phyloP scores from a whole-genome alignment of 2,888 invertebrate species.

The Danaus chrysippus region DNA sequence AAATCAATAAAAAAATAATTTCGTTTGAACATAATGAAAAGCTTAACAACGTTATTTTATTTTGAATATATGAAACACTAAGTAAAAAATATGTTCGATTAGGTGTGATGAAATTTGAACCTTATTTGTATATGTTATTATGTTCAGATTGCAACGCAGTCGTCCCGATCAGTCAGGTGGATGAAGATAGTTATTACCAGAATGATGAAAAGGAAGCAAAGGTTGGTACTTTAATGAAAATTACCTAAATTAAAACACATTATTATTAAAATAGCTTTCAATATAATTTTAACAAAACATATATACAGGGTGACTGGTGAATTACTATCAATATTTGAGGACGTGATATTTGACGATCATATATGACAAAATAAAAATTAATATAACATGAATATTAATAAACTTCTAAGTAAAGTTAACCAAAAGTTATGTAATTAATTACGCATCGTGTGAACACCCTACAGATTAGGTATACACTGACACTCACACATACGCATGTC shows the following conservation, averaged over 20 bases:
- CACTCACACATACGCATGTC: too few species aligned
- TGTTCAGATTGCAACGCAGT: slow-evolving; percentile 45
- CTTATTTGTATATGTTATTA: slow-evolving; percentile 6
- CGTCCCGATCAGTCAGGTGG: slow-evolving; percentile 44
- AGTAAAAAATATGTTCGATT: background rate
- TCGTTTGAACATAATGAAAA: background rate
- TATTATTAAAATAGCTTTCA: background rate
- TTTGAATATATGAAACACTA: background rate
- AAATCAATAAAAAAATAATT: background rate
- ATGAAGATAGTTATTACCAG: slow-evolving; percentile 48
- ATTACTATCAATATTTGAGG: too few species aligned
- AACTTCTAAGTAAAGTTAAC: too few species aligned
- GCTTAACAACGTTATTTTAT: background rate
- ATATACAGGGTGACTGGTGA: too few species aligned
- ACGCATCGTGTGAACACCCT: too few species aligned
- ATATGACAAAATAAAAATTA: too few species aligned
- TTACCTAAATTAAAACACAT: background rate
- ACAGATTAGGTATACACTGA: too few species aligned
- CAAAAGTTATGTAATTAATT: too few species aligned
- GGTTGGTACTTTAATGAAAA: slow-evolving; percentile 12
- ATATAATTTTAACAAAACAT: too few species aligned
- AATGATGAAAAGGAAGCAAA: slow-evolving; percentile 51
- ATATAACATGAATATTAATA: too few species aligned
- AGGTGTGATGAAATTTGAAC: background rate
- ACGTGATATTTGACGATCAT: too few species aligned